Base-by-base conservation (phyloP, 2,888 invertebrate species). In the Drosophila putrida region DNA sequence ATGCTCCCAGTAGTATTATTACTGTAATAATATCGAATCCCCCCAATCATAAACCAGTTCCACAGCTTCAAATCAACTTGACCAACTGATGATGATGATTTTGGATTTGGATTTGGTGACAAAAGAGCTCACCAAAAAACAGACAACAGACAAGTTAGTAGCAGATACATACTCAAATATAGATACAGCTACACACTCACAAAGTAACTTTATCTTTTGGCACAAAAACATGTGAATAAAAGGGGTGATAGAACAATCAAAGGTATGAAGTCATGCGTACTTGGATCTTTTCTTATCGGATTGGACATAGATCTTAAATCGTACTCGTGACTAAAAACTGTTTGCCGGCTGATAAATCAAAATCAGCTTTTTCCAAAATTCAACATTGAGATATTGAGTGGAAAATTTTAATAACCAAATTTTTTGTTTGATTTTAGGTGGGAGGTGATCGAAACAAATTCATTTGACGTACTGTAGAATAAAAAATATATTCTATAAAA, bases 11-110 rank as follows among this genome's bases (percentile, higher is more conserved):
- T 44, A 50, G n/a, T 15, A 35, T 31, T 31, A 31, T 20, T n/a
- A 61, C 41, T 27, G 54, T 38, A 53, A 43, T 51, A 39, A 13
- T 11, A 41, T 33, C 9, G 28, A 58, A 57, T n/a, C n/a, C 20
- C 27, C 15, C 20, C 31, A 61, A 44, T 11, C 64, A 33, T 58
- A 76, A 81, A 86, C 81, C 77, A 71, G 81, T 81, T 80, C 9
- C 31, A 36, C 71, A 71, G 80, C 81, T 62, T 80, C 62, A 54
- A 11, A 10, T 20, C 28, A 59, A 59, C 28, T 33, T 54, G 63
- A 59, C 35, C 50, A 50, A 35, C 50, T 9, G 25, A n/a, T 36
- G 50, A 50, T 69, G 55, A 43, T 54, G 54, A 38, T 25, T 39
- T 49, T 57, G 43, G 20, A 10, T 10, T 20, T 4, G 4, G 41